These are phyloP conservation scores for Dipodomys merriami DNA, from an alignment of 2,113 vertebrate species.

Conservation along the genomic window DNA sequence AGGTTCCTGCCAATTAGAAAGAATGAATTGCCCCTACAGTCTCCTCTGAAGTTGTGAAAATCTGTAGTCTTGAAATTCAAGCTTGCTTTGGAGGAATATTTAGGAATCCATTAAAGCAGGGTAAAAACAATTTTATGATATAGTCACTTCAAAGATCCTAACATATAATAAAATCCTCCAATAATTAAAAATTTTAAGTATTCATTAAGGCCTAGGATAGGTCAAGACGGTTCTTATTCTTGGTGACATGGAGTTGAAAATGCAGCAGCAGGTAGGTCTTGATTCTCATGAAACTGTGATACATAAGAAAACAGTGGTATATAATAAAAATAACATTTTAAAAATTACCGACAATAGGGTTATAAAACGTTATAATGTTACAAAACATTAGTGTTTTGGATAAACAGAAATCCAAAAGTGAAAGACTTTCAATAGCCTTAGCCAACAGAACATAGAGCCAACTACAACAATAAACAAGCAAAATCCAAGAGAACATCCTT, in stretches of 20 bases:
- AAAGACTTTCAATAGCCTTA: neutral
- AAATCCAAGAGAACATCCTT: neutral
- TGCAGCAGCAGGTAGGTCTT: neutral
- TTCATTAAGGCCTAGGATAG: neutral
- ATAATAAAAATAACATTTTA: neutral
- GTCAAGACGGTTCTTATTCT: neutral
- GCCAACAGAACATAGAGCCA: neutral
- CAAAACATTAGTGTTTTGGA: neutral
- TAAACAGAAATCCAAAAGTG: neutral
- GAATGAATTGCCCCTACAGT: neutral
- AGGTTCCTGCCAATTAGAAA: neutral
- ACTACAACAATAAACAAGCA: neutral
- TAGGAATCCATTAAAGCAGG: neutral
- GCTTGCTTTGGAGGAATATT: neutral
- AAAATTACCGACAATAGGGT: neutral
- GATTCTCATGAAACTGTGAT: neutral
- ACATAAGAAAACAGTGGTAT: fast-evolving
- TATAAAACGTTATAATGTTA: neutral
- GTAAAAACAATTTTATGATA: neutral
- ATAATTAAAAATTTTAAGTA: neutral
- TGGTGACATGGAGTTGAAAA: neutral
- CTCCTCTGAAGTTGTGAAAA: neutral
- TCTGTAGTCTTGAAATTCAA: neutral
- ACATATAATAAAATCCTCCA: neutral
- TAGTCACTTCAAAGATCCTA: neutral